Evolutionary conservation across 2,888 invertebrate genomes (phyloP).

Genomic region (Tinea semifulvella): DNA sequence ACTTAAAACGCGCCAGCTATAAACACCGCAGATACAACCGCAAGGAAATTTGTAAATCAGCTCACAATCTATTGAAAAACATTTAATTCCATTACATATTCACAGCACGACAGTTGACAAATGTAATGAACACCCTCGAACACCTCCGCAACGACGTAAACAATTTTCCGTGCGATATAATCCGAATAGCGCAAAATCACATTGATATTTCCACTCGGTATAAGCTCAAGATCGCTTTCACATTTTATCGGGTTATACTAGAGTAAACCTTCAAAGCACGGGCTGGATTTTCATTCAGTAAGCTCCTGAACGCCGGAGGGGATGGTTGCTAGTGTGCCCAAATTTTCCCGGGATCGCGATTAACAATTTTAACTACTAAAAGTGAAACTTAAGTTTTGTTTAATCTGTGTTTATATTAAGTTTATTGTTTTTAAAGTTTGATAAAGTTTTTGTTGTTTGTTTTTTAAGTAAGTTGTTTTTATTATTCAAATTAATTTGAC

Average conservation of each 20-base stretch:
- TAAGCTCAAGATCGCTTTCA: background rate
- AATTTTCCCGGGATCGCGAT: background rate
- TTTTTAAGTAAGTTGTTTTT: no score
- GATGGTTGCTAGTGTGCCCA: background rate
- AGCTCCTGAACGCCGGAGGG: background rate
- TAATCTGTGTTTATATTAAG: background rate
- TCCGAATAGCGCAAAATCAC: background rate
- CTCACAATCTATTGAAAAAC: conserved; percentile 8
- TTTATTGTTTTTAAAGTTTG: background rate
- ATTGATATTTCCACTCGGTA: background rate
- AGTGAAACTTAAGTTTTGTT: background rate
- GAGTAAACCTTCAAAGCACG: conserved; percentile 2
- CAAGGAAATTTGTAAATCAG: background rate
- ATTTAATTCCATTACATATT: conserved; percentile 2
- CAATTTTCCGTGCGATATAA: conserved; percentile 4
- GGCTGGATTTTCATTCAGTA: conserved; percentile 1
- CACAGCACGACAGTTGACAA: conserved; percentile 6
- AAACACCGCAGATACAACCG: no score
- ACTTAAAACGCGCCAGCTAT: no score
- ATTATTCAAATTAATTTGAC: no score
- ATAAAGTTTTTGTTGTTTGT: no score
- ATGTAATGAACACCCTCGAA: conserved; percentile 6
- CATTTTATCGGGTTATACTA: conserved; percentile 7
- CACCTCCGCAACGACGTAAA: background rate
- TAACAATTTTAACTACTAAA: background rate